Percentiles rank a stretch among this genome's conserved stretches.
phyloP scores from a whole-genome alignment of 2,113 vertebrate species.

The Varanus salvator region DNA sequence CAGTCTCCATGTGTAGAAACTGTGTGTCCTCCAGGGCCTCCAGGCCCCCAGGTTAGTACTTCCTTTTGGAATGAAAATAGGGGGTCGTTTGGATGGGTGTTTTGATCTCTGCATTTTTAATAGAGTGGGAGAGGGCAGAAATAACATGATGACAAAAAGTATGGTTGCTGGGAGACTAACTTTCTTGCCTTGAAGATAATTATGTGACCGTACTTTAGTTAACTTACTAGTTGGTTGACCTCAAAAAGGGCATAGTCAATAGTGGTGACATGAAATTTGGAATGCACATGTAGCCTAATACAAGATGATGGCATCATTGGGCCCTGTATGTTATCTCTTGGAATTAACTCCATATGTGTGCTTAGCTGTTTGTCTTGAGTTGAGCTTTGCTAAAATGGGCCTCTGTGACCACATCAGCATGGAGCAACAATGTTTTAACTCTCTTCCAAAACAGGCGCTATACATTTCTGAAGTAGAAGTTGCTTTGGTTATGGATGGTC shows the following conservation, averaged over 20 bases:
- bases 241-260: neutral
- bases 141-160: neutral
- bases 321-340: neutral
- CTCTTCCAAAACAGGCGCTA: neutral
- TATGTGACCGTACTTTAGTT: neutral
- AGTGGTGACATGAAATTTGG: neutral
- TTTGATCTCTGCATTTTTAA: neutral
- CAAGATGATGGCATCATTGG: neutral
- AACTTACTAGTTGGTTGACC: neutral
- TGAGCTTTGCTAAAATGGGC: neutral
- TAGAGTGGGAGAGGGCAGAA: neutral
- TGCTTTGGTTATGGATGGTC: neutral
- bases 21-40: constrained; percentile 81
- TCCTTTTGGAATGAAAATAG: neutral
- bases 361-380: neutral
- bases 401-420: neutral
- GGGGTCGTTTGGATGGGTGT: neutral
- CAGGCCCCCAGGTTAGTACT: constrained; percentile 89
- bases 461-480: neutral
- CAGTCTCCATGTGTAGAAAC: constrained; percentile 72
- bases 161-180: neutral
- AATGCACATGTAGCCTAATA: neutral
- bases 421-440: neutral
- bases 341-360: neutral
- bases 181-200: neutral